Base-by-base conservation (phyloP, 92 coral and sea anemone genomes). In the Umimayanthus kanabou region DNA sequence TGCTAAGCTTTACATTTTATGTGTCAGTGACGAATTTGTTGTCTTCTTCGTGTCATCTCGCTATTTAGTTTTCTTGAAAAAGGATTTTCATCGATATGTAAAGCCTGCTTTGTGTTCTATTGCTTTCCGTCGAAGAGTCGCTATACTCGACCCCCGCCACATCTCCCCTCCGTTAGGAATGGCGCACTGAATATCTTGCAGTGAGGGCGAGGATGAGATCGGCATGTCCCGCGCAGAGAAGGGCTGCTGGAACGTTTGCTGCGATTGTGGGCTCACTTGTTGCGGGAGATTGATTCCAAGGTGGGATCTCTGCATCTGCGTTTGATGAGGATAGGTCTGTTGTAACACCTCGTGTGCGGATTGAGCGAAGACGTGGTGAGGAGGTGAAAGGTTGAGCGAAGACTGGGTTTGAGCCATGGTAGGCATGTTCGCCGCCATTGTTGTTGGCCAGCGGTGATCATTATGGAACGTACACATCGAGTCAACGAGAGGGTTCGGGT, bases 101-200 rank as follows among this genome's bases (percentile, higher is more conserved):
- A 95, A 90, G 20, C 94, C 94, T 3, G 99, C 93, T 79, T 92
- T 88, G 43, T 95, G 98, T 90, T 97, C 99, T 4, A 97, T 86
- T 23, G 99, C 99, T 93, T 97, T 97, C 80, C 99, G 89, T 25
- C 99, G 93, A 86, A 97, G 81, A 26, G 95, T 94, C 40, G 98
- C 98, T 76, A 97, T 96, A 78, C 99, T 97, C 0, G 98, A 91
- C n/a, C 99, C 99, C n/a, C 98, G 94, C 99, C 99, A 97, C 81
- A 93, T 91, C 93, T 97, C 99, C 22, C 99, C 99, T 10, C 99
- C 99, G 83, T 95, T 97, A 1, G 97, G 95, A 85, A 97, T 90
- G 83, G 90, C 95, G 77, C 99, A 97, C 90, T 97, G 99, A 39
- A 97, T 94, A 71, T 97, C 99, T 89, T 97, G 99, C 45, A 97